phyloP scores from a whole-genome alignment of 2,888 invertebrate species.

The Torymus aiolomorphi region DNA sequence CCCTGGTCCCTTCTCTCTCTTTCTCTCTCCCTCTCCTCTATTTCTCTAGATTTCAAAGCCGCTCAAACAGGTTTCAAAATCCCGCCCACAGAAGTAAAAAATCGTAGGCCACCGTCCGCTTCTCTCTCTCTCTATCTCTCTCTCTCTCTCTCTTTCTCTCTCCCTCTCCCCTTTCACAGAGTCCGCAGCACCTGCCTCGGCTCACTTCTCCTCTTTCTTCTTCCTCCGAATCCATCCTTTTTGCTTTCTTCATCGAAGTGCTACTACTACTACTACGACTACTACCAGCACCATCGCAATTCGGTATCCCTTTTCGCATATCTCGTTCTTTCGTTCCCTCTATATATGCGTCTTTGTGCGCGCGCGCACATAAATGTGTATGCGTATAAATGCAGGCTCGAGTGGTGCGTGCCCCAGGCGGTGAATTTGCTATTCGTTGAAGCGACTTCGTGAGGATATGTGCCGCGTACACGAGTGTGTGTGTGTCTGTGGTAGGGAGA shows the following conservation, averaged over 20 bases:
- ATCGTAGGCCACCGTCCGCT: constrained; percentile 64
- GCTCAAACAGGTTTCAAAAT: constrained; percentile 75
- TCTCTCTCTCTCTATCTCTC: constrained; percentile 14
- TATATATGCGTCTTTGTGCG: background rate
- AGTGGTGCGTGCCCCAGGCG: constrained; percentile 17
- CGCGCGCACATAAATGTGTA: background rate
- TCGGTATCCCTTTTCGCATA: constrained; percentile 10
- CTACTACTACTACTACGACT: background rate
- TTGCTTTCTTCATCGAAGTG: constrained; percentile 1
- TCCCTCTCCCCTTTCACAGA: constrained; percentile 9
- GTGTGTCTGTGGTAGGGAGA: no score
- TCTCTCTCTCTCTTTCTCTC: constrained; percentile 17
- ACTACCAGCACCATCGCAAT: background rate
- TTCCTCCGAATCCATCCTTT: constrained; percentile 14
- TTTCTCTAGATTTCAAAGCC: constrained; percentile 61
- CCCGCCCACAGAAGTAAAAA: constrained; percentile 73
- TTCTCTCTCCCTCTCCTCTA: constrained; percentile 11
- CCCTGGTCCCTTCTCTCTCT: constrained; percentile 1
- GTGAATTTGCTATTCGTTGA: constrained; percentile 30
- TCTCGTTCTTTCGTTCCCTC: constrained; percentile 12
- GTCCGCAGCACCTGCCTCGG: background rate
- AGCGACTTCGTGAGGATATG: background rate
- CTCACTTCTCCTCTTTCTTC: background rate
- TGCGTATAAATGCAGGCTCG: background rate
- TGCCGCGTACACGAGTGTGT: no score